These are phyloP conservation scores for Dromas ardeola DNA, from an alignment of 2,113 vertebrate genomes.

Conservation along the genomic window DNA sequence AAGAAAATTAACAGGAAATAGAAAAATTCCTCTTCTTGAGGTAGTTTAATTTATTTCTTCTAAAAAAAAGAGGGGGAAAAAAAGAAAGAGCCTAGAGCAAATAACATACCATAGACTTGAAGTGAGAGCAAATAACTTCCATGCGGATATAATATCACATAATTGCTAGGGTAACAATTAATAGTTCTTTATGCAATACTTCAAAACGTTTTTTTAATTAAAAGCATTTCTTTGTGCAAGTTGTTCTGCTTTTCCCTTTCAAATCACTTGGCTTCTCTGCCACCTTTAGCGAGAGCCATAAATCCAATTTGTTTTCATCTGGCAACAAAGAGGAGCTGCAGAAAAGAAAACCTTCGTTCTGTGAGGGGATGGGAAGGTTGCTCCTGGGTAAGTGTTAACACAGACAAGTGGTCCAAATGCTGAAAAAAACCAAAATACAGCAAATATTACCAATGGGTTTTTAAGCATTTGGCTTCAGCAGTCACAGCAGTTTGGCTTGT, in stretches of 20 bases:
- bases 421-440: background rate
- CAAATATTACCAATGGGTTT: background rate
- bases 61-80: background rate
- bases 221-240: background rate
- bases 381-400: background rate
- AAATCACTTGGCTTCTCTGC: background rate
- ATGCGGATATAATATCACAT: background rate
- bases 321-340: background rate
- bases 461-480: background rate
- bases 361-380: background rate
- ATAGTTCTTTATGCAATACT: background rate
- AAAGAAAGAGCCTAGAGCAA: background rate
- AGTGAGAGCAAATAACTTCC: constrained; percentile 8
- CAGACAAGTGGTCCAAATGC: background rate
- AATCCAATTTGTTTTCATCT: constrained; percentile 3
- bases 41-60: constrained; percentile 21
- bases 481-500: background rate
- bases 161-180: background rate
- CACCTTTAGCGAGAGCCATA: background rate
- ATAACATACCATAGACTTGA: background rate
- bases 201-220: constrained; percentile 38
- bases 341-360: background rate
- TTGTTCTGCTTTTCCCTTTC: background rate
- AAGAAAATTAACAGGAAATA: constrained; percentile 52
- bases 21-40: constrained; percentile 29